These are phyloP conservation scores for Intellagama lesueurii DNA, from an alignment of 2,797 vertebrate species.

Conservation along the genomic window DNA sequence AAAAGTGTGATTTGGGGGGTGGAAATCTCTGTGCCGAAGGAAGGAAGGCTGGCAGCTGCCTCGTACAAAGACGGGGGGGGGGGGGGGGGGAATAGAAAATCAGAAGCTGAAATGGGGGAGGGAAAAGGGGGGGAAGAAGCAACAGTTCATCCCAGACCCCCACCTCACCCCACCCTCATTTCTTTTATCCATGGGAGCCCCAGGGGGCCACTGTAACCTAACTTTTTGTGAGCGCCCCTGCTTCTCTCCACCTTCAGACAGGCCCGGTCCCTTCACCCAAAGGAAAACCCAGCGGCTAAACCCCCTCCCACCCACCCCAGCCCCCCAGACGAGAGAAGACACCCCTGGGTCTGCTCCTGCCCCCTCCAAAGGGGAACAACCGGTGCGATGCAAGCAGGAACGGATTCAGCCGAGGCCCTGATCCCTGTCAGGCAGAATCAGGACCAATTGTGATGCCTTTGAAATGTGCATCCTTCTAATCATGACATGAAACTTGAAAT, in stretches of 20 bases:
- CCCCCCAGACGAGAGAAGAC: too few species aligned
- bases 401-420: too few species aligned
- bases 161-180: too few species aligned
- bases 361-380: not conserved
- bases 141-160: not conserved
- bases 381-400: too few species aligned
- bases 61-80: conserved; percentile 42
- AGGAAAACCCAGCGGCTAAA: not conserved
- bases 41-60: conserved; percentile 84
- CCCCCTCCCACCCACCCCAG: too few species aligned
- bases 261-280: not conserved
- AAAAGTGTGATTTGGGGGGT: conserved; percentile 78
- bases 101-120: not conserved
- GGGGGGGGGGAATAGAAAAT: conserved; percentile 40
- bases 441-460: too few species aligned
- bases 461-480: too few species aligned
- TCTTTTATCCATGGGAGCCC: not conserved
- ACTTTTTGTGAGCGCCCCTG: too few species aligned
- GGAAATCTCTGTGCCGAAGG: conserved; percentile 66
- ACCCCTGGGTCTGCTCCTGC: not conserved
- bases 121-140: too few species aligned
- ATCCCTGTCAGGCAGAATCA: too few species aligned
- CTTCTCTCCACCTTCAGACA: not conserved
- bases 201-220: not conserved
- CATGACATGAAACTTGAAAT: not conserved